Conservation (phyloP, 2,888 invertebrate genomes). For the Limulus polyphemus region DNA sequence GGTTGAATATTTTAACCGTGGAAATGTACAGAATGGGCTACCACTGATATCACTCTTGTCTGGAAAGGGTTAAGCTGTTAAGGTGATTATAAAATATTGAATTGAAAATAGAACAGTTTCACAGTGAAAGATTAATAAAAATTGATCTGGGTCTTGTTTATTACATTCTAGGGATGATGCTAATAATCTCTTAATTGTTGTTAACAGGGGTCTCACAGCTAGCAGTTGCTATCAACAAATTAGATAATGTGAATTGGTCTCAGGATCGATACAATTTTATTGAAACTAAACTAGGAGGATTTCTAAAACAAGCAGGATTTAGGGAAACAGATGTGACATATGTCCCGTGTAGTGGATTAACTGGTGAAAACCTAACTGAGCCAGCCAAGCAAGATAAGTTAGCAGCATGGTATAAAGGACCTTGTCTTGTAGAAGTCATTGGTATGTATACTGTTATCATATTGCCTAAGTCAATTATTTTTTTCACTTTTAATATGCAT, state of each 20-base stretch:
- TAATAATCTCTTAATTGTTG: slow-evolving; percentile 7
- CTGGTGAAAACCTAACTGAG: slow-evolving; percentile 68
- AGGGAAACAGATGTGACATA: slow-evolving; percentile 72
- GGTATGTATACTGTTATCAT: slow-evolving; percentile 40
- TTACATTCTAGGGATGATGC: background rate
- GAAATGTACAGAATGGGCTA: too few species aligned
- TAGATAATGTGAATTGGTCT: slow-evolving; percentile 92
- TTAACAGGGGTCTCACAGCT: slow-evolving; percentile 71
- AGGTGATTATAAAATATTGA: too few species aligned
- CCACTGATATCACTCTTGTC: too few species aligned
- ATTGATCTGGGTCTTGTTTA: too few species aligned
- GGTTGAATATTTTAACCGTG: too few species aligned
- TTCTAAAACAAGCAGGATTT: slow-evolving; percentile 83
- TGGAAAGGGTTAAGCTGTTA: too few species aligned
- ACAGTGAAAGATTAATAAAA: too few species aligned
- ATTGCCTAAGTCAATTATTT: too few species aligned
- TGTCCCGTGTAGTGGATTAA: slow-evolving; percentile 92
- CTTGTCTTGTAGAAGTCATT: slow-evolving; percentile 50
- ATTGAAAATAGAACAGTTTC: too few species aligned
- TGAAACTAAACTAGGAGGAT: slow-evolving; percentile 59
- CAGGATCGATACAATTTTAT: slow-evolving; percentile 83
- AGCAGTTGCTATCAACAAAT: slow-evolving; percentile 89
- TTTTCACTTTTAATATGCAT: too few species aligned
- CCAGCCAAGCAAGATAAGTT: slow-evolving; percentile 35
- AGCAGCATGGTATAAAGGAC: slow-evolving; percentile 66